Evolutionary conservation across 2,797 vertebrate genomes (phyloP).

Genomic region (Arvicola amphibius): DNA sequence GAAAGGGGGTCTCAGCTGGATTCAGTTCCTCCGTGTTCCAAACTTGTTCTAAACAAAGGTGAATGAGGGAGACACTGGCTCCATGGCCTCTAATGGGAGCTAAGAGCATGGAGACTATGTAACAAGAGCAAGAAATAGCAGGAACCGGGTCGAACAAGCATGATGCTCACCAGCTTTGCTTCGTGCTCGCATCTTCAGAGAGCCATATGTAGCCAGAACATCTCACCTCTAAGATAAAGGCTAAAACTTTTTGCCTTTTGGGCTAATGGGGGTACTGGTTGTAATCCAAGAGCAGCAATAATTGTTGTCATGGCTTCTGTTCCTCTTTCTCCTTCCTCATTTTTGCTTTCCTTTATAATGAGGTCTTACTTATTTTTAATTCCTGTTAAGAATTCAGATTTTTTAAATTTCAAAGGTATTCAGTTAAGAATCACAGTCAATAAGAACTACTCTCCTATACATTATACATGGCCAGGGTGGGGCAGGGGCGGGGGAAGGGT

Average conservation of each 20-base stretch:
- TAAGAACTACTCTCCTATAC: background rate
- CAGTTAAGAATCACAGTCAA: conserved; percentile 22
- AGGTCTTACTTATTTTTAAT: conserved; percentile 43
- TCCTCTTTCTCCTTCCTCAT: background rate
- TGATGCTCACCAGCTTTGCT: background rate
- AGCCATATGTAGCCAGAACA: background rate
- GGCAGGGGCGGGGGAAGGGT: no score
- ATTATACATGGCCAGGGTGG: background rate
- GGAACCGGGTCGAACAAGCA: background rate
- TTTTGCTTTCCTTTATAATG: conserved; percentile 6
- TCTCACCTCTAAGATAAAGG: background rate
- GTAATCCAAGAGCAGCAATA: background rate
- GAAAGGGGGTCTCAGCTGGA: background rate
- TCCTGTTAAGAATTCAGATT: background rate
- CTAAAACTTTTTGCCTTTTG: background rate
- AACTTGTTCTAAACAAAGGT: background rate
- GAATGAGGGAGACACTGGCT: background rate
- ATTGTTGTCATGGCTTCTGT: background rate
- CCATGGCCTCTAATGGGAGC: background rate
- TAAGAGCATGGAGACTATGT: background rate
- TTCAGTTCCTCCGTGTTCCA: background rate
- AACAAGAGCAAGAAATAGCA: background rate
- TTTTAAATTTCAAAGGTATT: conserved; percentile 48
- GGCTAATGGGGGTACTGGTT: background rate
- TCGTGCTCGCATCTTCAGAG: background rate